Conservation (phyloP, 2,797 vertebrate genomes). For the Spinus olivaceus region DNA sequence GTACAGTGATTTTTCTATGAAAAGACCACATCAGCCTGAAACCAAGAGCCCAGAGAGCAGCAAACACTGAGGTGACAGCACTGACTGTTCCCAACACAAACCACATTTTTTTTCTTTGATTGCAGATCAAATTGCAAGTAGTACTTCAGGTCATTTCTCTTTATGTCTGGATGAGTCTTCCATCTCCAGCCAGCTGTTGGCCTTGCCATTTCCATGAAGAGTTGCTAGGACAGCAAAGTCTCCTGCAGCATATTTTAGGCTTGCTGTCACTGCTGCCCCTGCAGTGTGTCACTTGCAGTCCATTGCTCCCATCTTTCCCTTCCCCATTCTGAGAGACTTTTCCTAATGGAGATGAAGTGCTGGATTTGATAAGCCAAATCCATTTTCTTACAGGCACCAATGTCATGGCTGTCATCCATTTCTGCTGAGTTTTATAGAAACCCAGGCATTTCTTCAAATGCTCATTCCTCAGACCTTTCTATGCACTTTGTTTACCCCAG, state of each 20-base stretch:
- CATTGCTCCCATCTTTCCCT: not conserved
- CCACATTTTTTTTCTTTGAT: not conserved
- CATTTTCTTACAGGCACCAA: not conserved
- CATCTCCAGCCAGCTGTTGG: not conserved
- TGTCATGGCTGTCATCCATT: not conserved
- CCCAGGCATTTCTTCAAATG: not conserved
- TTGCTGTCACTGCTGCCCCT: not conserved
- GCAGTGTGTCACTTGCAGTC: constrained; percentile 8
- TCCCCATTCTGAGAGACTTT: not conserved
- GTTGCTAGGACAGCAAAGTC: not conserved
- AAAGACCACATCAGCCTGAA: not conserved
- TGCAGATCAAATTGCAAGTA: not conserved
- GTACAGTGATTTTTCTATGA: not conserved
- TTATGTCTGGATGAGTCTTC: not conserved
- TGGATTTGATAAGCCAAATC: not conserved
- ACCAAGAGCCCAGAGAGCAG: not conserved
- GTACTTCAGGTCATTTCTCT: not conserved
- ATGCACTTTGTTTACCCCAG: not conserved
- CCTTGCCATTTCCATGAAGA: not conserved
- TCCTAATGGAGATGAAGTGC: not conserved
- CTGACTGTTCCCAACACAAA: not conserved
- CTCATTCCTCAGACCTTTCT: not conserved
- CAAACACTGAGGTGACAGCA: not conserved
- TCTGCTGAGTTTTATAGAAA: not conserved
- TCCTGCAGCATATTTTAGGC: not conserved